Evolutionary conservation across 2,113 vertebrate genomes (phyloP), one percentile per base, ranked within the genome.

Genomic region (Montifringilla adamsi): DNA sequence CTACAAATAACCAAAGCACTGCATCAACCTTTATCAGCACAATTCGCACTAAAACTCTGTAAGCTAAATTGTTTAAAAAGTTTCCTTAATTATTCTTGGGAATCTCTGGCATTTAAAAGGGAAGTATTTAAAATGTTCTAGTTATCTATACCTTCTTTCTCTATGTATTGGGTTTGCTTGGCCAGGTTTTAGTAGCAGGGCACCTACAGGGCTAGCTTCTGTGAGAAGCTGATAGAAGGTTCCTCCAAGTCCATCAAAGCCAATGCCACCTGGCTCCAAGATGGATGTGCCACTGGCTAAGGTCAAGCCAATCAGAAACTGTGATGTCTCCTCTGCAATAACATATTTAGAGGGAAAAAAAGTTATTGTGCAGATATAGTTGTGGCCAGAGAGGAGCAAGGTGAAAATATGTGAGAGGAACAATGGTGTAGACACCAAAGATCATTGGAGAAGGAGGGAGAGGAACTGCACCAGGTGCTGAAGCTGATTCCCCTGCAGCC

Each of bases 321-420:
- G 13, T 23, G 46, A 6, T 15, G 33, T 16, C 1, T 3, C 8
- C 15, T 52, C 33, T 67, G 31, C 17, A 41, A 59, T 44, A 39
- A 39, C 0, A 1, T 16, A 44, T 59, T 52, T 39, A 67, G 52
- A 59, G 26, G 22, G 10, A 6, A 26, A 49, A 44, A 52, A 58
- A 2, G 7, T 19, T 44, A 28, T 16, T 59, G 12, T 7, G 13
- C 8, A 37, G 27, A 19, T 55, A 7, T 14, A n/a, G 30, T 14
- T 41, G 46, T 26, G 16, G 5, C 16, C 53, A 50, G n/a, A 55
- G n/a, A 30, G 24, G 11, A 63, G 4, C 0, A 0, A 4, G 13
- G 13, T 37, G 31, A 89, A 47, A 58, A 66, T 28, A 43, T 9
- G 6, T 50, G 27, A 33, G 14, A 64, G 15, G 20, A 81, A 16